Evolutionary conservation across 1,140 invertebrate species (phyloP), one percentile per base, ranked within the genome.

Genomic region (Oppia nitens): DNA sequence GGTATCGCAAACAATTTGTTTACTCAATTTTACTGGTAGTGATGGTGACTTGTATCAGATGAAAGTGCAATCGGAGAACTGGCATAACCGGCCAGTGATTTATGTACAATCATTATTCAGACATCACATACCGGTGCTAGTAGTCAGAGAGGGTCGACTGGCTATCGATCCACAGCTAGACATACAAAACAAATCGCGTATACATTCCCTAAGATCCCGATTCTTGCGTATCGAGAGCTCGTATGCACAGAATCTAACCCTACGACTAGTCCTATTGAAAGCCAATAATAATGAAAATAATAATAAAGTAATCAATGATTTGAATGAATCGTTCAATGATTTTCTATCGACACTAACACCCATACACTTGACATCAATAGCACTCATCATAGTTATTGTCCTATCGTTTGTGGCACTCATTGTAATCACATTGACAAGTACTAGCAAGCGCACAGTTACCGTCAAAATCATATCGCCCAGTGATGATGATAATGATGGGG

Each of bases 91-190:
- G 6, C 32, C 32, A 40, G 32, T 40, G 32, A 40, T 40, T 40
- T 40, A 40, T 40, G 32, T 40, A 9, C 32, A 6, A 17, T 40
- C 32, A 40, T n/a, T n/a, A n/a, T n/a, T n/a, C n/a, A n/a, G n/a
- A n/a, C 40, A 28, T n/a, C 20, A 49, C 11, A 52, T 56, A 52
- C 55, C 55, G 3, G 27, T 49, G n/a, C 47, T 57, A 23, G 47
- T 57, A 27, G 56, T 57, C 20, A 20, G 56, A n/a, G 48, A 52
- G n/a, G 56, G 56, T 1, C 56, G 26, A 20, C 20, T 28, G 17
- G 27, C 56, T 2, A 57, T 57, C 50, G 56, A 57, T 52, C 56
- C 56, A 40, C 56, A 50, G 23, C 2, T 57, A 2, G 48, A 57
- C 23, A 57, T 57, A 14, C 24, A 57, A 4, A 57, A 57, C 50